Conservation (phyloP, 23 tunicate species). For the Trididemnum clinides region DNA sequence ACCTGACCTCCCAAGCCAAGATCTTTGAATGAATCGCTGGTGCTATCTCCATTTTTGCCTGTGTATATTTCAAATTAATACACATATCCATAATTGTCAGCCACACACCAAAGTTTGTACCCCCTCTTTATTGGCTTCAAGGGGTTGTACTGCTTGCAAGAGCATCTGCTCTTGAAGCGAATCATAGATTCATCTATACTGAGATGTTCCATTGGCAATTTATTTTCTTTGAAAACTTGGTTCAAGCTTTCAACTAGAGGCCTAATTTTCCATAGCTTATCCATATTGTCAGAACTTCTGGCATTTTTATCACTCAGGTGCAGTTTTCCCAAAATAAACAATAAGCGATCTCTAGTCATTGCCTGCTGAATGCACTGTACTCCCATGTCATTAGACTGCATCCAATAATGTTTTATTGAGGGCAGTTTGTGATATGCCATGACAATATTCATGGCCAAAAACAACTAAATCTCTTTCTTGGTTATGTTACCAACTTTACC, state of each 20-base stretch:
- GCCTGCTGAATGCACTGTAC: not conserved
- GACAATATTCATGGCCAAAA: constrained; percentile 20
- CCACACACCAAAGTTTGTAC: constrained; percentile 11
- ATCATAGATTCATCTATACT: constrained; percentile 27
- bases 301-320: not conserved
- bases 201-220: not conserved
- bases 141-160: constrained; percentile 21
- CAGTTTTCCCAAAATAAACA: not conserved
- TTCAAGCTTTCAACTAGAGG: not conserved
- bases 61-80: not conserved
- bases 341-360: constrained; percentile 1
- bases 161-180: constrained; percentile 2
- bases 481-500: not conserved
- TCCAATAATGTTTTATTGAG: not conserved
- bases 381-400: not conserved
- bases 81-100: constrained; percentile 3
- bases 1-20: constrained; percentile 18
- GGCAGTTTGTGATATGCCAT: constrained; percentile 18
- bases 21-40: too few relatives aligned
- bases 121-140: constrained; percentile 30
- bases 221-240: not conserved
- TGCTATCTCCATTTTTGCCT: not conserved
- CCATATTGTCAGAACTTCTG: not conserved
- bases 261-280: constrained; percentile 12
- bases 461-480: not conserved